Conservation (phyloP, 2,113 vertebrate genomes). For the Upupa epops region DNA sequence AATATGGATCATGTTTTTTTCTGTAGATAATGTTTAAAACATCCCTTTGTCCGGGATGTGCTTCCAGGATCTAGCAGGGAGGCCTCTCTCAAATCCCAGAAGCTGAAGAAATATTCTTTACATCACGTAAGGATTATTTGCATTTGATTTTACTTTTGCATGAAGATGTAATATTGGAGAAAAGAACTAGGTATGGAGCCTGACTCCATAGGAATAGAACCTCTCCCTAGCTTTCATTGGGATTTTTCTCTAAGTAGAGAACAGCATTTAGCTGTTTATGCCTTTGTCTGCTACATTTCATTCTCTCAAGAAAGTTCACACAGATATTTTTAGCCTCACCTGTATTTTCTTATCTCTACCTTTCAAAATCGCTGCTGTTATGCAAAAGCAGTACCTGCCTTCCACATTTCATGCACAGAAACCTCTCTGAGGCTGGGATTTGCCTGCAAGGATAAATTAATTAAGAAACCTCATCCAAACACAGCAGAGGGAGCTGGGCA, state of each 20-base stretch:
- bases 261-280: not conserved
- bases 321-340: not conserved
- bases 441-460: not conserved
- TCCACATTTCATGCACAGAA: not conserved
- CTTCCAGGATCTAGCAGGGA: not conserved
- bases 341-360: not conserved
- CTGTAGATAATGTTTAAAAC: not conserved
- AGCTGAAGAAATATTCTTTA: not conserved
- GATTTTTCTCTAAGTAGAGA: not conserved
- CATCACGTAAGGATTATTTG: not conserved
- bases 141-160: not conserved
- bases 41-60: not conserved
- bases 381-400: not conserved
- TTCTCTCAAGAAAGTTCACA: not conserved
- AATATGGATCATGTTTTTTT: not conserved
- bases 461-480: not conserved
- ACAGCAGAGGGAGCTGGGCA: not conserved
- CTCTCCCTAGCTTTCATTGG: not conserved
- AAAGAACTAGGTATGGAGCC: not conserved
- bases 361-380: not conserved
- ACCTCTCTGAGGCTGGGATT: not conserved
- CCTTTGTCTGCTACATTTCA: not conserved
- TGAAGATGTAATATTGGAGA: not conserved
- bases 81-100: not conserved
- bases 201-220: not conserved